Conservation (phyloP, 1,140 invertebrate species). For the Eubasilissa regina region DNA sequence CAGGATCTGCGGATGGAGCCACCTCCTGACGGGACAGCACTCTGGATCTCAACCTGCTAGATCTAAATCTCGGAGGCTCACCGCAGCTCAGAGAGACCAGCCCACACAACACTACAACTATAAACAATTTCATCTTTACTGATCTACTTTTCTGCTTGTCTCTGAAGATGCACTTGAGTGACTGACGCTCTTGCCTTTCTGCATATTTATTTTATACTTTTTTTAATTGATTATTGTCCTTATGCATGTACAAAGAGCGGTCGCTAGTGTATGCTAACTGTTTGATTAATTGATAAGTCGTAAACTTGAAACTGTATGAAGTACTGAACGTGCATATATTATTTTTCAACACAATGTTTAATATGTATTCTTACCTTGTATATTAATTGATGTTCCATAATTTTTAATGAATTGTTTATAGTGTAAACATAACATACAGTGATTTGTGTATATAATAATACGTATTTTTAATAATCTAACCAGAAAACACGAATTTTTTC, state of each 20-base stretch:
- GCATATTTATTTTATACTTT: constrained; percentile 46
- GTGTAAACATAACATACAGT: too few relatives aligned
- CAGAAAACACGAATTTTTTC: too few relatives aligned
- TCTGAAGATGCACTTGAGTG: constrained; percentile 8
- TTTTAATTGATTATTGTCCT: constrained; percentile 4
- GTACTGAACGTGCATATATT: too few relatives aligned
- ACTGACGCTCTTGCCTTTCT: constrained; percentile 30
- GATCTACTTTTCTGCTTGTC: background rate
- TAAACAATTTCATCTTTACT: constrained; percentile 49
- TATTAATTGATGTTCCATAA: too few relatives aligned
- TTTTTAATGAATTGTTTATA: too few relatives aligned
- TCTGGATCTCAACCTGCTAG: background rate
- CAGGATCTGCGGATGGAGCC: constrained; percentile 48
- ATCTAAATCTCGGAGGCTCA: constrained; percentile 33
- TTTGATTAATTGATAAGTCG: too few relatives aligned
- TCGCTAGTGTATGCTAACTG: background rate
- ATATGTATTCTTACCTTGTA: too few relatives aligned
- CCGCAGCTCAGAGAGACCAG: constrained; percentile 18
- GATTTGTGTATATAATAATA: too few relatives aligned
- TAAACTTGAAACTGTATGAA: too few relatives aligned
- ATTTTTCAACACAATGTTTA: too few relatives aligned
- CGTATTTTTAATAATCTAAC: too few relatives aligned
- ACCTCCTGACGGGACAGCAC: constrained; percentile 6
- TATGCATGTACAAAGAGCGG: background rate
- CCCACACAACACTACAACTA: background rate